phyloP scores from a whole-genome alignment of 2,888 invertebrate species.

The Monoplex corrugatus region DNA sequence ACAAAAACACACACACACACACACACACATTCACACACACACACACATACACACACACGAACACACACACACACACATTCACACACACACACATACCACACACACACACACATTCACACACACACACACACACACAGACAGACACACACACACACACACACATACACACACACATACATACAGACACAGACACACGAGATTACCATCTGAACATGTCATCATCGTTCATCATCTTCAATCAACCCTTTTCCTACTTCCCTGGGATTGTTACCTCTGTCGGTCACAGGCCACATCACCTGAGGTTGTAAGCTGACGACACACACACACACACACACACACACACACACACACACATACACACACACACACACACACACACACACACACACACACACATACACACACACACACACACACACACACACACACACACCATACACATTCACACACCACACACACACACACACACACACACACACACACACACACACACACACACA shows the following conservation, averaged over 20 bases:
- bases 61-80: too few species aligned
- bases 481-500: background rate
- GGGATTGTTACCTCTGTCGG: too few species aligned
- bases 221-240: too few species aligned
- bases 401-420: background rate
- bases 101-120: background rate
- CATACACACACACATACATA: background rate
- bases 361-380: background rate
- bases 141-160: background rate
- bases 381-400: background rate
- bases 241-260: too few species aligned
- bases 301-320: too few species aligned
- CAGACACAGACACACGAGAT: background rate
- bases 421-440: background rate
- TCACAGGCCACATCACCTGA: too few species aligned
- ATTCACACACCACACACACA: too few species aligned
- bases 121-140: background rate
- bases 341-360: background rate
- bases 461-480: background rate
- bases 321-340: background rate
- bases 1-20: too few species aligned
- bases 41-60: too few species aligned
- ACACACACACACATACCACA: too few species aligned
- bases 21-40: too few species aligned
- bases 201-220: too few species aligned